Conservation (phyloP, 2,888 invertebrate genomes). For the Eristalis intricaria region DNA sequence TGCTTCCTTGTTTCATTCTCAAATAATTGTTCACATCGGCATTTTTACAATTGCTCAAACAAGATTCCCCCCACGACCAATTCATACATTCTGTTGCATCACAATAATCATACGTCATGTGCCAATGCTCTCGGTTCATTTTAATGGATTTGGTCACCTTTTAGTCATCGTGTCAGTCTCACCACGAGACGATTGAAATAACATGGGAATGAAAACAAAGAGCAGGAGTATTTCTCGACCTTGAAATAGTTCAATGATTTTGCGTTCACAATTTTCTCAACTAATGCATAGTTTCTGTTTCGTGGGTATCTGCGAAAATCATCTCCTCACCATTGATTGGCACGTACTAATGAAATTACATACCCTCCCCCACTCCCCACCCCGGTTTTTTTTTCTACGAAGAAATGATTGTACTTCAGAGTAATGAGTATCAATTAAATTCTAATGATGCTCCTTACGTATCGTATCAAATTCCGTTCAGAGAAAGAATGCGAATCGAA, state of each 20-base stretch:
- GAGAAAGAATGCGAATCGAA: neutral
- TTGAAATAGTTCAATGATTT: conserved; percentile 11
- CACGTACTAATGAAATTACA: conserved; percentile 25
- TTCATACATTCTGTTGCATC: conserved; percentile 8
- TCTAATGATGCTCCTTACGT: conserved; percentile 3
- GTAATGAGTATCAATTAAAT: conserved; percentile 37
- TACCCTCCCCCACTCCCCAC: neutral
- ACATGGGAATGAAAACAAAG: neutral
- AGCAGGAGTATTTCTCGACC: conserved; percentile 3
- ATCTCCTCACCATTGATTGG: conserved; percentile 3
- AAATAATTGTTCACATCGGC: neutral
- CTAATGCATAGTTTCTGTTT: neutral
- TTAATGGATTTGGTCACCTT: conserved; percentile 7
- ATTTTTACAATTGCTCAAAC: neutral
- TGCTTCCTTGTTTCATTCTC: neutral
- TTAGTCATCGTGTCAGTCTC: neutral
- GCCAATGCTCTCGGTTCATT: conserved; percentile 25
- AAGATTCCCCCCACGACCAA: neutral
- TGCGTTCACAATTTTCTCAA: neutral
- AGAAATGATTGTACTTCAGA: neutral
- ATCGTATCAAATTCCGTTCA: conserved; percentile 4
- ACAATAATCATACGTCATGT: conserved; percentile 1
- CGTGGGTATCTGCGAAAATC: conserved; percentile 20
- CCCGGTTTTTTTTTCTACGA: neutral
- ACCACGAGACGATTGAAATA: neutral